phyloP scores from a whole-genome alignment of 53 echinoderm and acorn worm genomes.

The Henricia sp. region DNA sequence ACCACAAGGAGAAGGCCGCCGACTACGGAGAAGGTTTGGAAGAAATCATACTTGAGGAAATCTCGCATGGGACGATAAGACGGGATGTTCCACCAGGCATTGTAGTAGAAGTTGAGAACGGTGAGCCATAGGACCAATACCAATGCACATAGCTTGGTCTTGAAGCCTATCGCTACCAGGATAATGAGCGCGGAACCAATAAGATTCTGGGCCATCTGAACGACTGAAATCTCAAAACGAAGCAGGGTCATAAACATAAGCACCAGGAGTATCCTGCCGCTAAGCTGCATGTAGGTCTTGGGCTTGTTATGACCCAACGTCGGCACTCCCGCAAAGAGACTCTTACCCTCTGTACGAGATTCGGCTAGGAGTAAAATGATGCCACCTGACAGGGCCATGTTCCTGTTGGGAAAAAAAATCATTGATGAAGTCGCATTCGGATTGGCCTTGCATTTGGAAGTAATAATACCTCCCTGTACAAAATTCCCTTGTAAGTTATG shows the following conservation, averaged over 20 bases:
- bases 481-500: too few relatives aligned
- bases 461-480: too few relatives aligned
- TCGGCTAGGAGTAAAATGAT: conserved; percentile 96
- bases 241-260: conserved; percentile 99
- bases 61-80: conserved; percentile 97
- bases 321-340: conserved; percentile 96
- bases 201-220: conserved; percentile 89
- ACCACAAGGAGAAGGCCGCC: conserved; percentile 96
- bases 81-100: conserved; percentile 99
- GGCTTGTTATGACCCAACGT: conserved; percentile 93
- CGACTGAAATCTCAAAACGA: conserved; percentile 85
- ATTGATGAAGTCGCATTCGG: background rate
- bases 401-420: conserved; percentile 62
- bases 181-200: conserved; percentile 88
- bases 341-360: conserved; percentile 91
- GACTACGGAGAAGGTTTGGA: conserved; percentile 99
- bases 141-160: conserved; percentile 96
- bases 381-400: conserved; percentile 90
- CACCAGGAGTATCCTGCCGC: conserved; percentile 94
- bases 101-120: conserved; percentile 95
- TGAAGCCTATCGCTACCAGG: conserved; percentile 95
- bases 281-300: conserved; percentile 99
- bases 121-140: conserved; percentile 96
- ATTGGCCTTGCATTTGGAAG: too few relatives aligned
- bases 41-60: conserved; percentile 99